These are phyloP conservation scores for Acanthurus leucopareius DNA, from an alignment of 2,797 vertebrate genomes.

Conservation along the genomic window DNA sequence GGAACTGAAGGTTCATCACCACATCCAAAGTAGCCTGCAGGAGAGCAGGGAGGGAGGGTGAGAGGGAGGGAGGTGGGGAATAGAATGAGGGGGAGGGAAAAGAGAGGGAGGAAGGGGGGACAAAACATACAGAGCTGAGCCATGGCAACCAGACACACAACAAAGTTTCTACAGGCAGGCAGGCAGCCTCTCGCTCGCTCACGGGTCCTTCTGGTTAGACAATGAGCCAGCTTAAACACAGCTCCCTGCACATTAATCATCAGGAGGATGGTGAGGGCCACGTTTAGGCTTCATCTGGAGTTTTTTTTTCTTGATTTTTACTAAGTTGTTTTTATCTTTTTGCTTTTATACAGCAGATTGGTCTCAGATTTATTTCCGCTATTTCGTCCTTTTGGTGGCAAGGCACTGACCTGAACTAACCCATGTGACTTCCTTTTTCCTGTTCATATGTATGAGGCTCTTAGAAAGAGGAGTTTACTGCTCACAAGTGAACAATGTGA, in stretches of 20 bases:
- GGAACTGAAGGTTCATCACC: conserved; percentile 97
- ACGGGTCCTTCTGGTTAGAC: conserved; percentile 68
- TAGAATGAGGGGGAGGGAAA: conserved; percentile 24
- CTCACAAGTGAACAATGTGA: conserved; percentile 6
- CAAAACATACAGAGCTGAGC: conserved; percentile 79
- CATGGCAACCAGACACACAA: conserved; percentile 86
- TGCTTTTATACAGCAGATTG: conserved; percentile 28
- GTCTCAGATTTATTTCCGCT: conserved; percentile 16
- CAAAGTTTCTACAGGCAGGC: conserved; percentile 80
- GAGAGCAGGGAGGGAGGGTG: conserved; percentile 36
- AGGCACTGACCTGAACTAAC: conserved; percentile 50
- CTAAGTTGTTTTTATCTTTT: not conserved
- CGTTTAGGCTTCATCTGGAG: conserved; percentile 27
- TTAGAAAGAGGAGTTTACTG: conserved; percentile 33
- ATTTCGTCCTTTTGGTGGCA: conserved; percentile 20
- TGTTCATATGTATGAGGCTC: conserved; percentile 54
- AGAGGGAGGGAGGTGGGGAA: not conserved
- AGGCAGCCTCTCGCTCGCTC: conserved; percentile 70
- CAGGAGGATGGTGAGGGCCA: conserved; percentile 52
- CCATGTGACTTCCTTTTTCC: conserved; percentile 70
- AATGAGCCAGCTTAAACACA: conserved; percentile 75
- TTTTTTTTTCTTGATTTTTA: conserved; percentile 15
- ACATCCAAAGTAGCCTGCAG: conserved; percentile 94
- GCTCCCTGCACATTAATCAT: conserved; percentile 76
- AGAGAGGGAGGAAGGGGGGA: conserved; percentile 35